Evolutionary conservation across 2,113 vertebrate genomes (phyloP).

Genomic region (Halichoerus grypus): DNA sequence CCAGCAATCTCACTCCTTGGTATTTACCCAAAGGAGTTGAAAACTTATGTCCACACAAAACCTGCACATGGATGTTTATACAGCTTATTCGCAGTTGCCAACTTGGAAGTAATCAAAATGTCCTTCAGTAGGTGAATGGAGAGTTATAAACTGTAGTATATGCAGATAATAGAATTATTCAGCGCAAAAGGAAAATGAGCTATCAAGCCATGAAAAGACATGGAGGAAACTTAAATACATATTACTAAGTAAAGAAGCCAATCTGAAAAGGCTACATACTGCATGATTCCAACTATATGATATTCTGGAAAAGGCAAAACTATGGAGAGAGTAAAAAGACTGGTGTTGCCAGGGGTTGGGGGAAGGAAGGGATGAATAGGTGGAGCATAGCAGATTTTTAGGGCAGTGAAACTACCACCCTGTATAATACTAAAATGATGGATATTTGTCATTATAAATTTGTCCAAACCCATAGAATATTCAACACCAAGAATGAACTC

Average conservation of each 20-base stretch:
- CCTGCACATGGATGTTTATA: not conserved
- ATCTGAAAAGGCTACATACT: not conserved
- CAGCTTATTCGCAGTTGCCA: not conserved
- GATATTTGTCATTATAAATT: not conserved
- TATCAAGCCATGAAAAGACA: not conserved
- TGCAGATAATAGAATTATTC: not conserved
- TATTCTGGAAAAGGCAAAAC: not conserved
- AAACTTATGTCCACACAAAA: not conserved
- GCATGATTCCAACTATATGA: not conserved
- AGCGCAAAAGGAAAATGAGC: not conserved
- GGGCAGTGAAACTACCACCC: not conserved
- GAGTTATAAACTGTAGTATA: not conserved
- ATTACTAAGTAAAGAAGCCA: not conserved
- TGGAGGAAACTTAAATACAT: not conserved
- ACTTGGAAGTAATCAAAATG: constrained; percentile 16
- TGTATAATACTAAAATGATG: not conserved
- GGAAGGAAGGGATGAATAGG: not conserved
- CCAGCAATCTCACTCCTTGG: not conserved
- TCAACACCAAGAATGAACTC: not conserved
- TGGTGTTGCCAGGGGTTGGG: not conserved
- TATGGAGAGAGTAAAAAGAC: not conserved
- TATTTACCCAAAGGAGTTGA: not conserved
- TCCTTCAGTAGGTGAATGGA: not conserved
- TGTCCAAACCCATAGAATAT: not conserved
- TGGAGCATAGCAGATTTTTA: not conserved